Evolutionary conservation across 2,797 vertebrate species (phyloP), one percentile per base, ranked within the genome.

Genomic region (Cyclopterus lumpus): DNA sequence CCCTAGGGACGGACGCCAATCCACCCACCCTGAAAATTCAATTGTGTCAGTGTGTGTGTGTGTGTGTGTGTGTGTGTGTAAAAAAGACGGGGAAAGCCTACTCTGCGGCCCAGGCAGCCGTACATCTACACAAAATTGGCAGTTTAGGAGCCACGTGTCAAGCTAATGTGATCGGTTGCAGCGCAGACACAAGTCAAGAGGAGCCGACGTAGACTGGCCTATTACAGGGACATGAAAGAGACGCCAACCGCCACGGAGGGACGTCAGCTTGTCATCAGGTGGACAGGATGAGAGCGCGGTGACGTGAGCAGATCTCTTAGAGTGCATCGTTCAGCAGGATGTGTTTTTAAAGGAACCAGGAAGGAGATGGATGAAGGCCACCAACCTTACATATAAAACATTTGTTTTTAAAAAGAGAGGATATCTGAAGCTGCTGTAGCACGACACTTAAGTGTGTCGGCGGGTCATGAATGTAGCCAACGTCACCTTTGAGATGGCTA

Each of bases 11-110:
- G 64, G 54, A 85, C 82, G 86, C 80, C 75, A 75, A 57, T 75
- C 79, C 78, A 75, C 80, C 84, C 74, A 82, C 81, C 90, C 87
- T 40, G 64, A 85, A 87, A 89, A 85, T 75, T 73, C 64, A 84
- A 80, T 80, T 90, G 78, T 90, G 88, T 90, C 88, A 84, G 83
- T 84, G 49, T 70, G 69, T 70, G 82, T 66, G 46, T 49, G 55
- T 16, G 53, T 55, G 28, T 82, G 57, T 69, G 71, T 67, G 81
- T 53, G 48, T 48, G 32, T 58, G 55, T 61, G 58, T 77, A 73
- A 28, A 28, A 28, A 28, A 72, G 71, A 78, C 28, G 70, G 81
- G 89, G 88, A 79, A 86, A 86, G 83, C 84, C 79, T 82, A 67
- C 64, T 81, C 72, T 77, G 74, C 55, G 68, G 84, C 80, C 55